These are phyloP conservation scores for Nymphalis io DNA, from an alignment of 1,140 invertebrate genomes.

Conservation along the genomic window DNA sequence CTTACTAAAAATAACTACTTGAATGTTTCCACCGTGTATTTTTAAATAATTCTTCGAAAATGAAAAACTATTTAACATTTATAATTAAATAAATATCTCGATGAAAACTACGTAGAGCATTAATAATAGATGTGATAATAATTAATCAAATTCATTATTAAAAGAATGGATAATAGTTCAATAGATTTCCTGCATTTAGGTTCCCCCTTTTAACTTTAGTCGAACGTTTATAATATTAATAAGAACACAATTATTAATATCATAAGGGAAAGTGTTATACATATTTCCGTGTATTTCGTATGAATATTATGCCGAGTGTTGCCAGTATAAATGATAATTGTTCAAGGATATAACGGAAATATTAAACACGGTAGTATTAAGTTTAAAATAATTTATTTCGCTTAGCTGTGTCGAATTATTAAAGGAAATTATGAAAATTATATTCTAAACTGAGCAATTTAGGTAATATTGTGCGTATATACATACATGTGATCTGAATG, in stretches of 20 bases:
- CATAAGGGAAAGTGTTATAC: conserved; percentile 48
- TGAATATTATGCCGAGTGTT: conserved; percentile 48
- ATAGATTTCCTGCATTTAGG: conserved; percentile 69
- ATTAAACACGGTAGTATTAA: conserved; percentile 52
- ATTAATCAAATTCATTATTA: conserved; percentile 35
- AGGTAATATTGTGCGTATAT: conserved; percentile 39
- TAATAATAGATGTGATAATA: conserved; percentile 72
- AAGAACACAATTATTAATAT: conserved; percentile 47
- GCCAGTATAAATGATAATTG: conserved; percentile 37
- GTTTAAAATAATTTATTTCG: conserved; percentile 54
- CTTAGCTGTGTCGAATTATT: conserved; percentile 37
- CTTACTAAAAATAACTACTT: conserved; percentile 11
- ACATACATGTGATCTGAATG: conserved; percentile 46
- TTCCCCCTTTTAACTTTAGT: conserved; percentile 54
- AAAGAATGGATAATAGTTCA: conserved; percentile 54
- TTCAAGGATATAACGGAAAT: conserved; percentile 44
- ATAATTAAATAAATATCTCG: conserved; percentile 17
- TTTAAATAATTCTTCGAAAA: not conserved
- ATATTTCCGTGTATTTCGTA: conserved; percentile 49
- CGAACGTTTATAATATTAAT: conserved; percentile 46
- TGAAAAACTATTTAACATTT: not conserved
- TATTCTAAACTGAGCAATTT: conserved; percentile 56
- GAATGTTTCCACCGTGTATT: conserved; percentile 14
- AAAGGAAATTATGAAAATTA: conserved; percentile 37
- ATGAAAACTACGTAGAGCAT: conserved; percentile 28